Conservation (phyloP, 2,113 vertebrate species). For the Colaptes auratus region DNA sequence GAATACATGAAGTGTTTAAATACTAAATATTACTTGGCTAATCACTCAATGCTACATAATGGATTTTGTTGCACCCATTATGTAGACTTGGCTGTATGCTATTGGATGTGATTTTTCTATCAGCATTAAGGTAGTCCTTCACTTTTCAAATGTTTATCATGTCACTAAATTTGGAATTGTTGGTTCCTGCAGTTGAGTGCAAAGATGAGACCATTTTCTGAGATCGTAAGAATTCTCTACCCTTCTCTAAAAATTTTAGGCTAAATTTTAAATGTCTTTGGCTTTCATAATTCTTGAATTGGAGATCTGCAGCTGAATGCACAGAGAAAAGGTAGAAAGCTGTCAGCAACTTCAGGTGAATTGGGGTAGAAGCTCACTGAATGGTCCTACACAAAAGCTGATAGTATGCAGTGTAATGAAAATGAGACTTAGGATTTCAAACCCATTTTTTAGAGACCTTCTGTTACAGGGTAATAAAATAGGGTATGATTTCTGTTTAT, state of each 20-base stretch:
- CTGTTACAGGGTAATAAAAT: neutral
- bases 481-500: neutral
- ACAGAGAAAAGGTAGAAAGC: neutral
- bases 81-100: neutral
- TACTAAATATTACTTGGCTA: neutral
- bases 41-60: neutral
- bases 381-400: neutral
- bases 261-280: neutral
- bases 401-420: rapidly evolving
- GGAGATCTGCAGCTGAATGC: neutral
- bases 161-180: neutral
- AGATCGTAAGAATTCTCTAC: neutral
- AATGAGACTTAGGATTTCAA: neutral
- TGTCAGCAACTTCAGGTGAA: neutral
- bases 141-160: neutral
- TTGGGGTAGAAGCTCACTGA: neutral
- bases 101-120: neutral
- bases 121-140: neutral
- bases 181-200: neutral
- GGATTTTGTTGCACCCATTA: neutral
- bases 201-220: neutral
- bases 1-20: neutral
- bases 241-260: neutral
- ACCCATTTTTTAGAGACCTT: neutral
- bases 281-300: neutral